Base-by-base conservation (phyloP, 2,113 vertebrate species). In the Centrocercus urophasianus region DNA sequence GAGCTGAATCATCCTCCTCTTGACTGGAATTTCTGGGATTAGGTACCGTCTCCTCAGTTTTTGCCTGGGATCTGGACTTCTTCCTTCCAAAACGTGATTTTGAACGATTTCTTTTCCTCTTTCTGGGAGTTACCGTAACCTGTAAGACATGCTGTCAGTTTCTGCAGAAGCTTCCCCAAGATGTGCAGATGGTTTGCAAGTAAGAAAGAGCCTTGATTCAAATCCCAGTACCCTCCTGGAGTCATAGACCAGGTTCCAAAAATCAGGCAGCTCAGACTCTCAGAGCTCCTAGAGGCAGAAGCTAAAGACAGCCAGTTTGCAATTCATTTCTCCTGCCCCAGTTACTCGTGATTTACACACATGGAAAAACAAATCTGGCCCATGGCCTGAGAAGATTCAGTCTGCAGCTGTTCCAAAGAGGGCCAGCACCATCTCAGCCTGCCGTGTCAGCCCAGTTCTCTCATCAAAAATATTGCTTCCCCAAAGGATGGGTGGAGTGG, bases 21-120 rank as follows among this genome's bases (percentile, higher is more conserved):
- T 14, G 90, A 32, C 69, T 93, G 69, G 92, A 93, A 75, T 92
- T 96, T 50, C 14, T 93, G 88, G 96, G 82, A 65, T 48, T 94
- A 48, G 77, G 72, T 28, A 32, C 89, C 34, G 83, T 24, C 40
- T 88, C 78, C 59, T 94, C 0, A 0, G 86, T 50, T 30, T 77
- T 84, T 34, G 81, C 84, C 42, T 72, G 92, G 19, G 95, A 67
- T 50, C 87, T 94, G 38, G 95, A 82, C 50, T 74, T 94, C 81
- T 97, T 98, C 14, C 72, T 95, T 36, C 83, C 67, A 50, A 89
- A 56, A 27, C 59, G 16, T 28, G 61, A 6, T 71, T 89, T 96
- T 36, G 86, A 93, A 56, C 34, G 8, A 52, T 79, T 92, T 73
- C 95, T 95, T 93, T 95, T 97, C 89, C 96, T 97, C 83, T 97